Evolutionary conservation across 2,888 invertebrate species (phyloP).

Genomic region (Macrophya alboannulata): DNA sequence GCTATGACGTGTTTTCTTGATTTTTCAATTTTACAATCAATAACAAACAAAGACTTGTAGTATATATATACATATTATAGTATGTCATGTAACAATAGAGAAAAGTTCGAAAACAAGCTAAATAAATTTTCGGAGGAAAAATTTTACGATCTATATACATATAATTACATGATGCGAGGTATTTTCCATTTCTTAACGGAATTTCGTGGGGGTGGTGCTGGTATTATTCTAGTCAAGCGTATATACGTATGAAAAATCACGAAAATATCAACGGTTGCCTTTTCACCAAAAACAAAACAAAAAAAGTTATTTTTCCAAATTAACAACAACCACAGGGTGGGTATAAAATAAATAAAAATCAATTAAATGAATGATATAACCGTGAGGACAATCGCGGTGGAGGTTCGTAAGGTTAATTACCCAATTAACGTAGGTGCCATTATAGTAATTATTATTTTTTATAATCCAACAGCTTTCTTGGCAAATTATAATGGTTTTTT

Average conservation of each 20-base stretch:
- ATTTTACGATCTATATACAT: too few relatives aligned
- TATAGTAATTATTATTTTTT: neutral
- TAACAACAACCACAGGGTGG: neutral
- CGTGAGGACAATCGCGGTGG: neutral
- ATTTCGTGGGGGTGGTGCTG: neutral
- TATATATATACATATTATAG: neutral
- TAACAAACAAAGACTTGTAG: neutral
- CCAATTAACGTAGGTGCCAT: conserved; percentile 37
- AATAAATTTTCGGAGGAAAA: neutral
- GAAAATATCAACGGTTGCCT: neutral
- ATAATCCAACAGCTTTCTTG: neutral
- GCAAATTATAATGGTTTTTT: neutral
- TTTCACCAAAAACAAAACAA: neutral
- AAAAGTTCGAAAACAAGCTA: too few relatives aligned
- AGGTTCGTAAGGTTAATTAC: conserved; percentile 44
- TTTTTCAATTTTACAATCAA: conserved; percentile 27
- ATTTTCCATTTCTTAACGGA: neutral
- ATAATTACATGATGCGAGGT: too few relatives aligned
- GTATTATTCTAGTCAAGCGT: too few relatives aligned
- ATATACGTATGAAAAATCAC: neutral
- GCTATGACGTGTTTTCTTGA: conserved; percentile 64
- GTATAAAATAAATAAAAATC: neutral
- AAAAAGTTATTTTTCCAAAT: neutral
- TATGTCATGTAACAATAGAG: neutral
- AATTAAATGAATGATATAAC: conserved; percentile 30